Conservation (phyloP, 1,140 invertebrate genomes). For the Platyscapa corneri region DNA sequence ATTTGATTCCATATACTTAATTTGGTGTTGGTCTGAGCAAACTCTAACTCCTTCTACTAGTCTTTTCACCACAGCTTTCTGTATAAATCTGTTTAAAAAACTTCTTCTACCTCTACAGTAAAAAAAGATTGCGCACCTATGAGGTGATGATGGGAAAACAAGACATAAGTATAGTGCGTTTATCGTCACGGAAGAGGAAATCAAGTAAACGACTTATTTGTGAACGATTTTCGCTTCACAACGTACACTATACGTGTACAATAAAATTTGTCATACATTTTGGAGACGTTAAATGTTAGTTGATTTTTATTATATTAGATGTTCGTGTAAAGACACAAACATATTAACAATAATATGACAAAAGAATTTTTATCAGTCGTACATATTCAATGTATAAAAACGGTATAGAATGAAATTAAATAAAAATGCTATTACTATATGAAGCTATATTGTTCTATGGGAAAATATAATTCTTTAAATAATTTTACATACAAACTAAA, state of each 20-base stretch:
- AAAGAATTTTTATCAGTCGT: background rate
- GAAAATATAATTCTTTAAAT: background rate
- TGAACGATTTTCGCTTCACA: background rate
- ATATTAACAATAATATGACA: no score
- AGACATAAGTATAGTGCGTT: background rate
- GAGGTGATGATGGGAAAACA: background rate
- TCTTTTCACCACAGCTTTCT: background rate
- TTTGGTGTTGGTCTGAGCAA: background rate
- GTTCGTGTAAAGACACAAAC: no score
- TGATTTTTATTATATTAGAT: background rate
- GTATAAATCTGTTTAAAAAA: background rate
- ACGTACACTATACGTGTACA: background rate
- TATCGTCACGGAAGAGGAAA: constrained; percentile 22
- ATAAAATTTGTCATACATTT: background rate
- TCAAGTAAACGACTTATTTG: constrained; percentile 2
- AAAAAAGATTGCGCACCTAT: background rate
- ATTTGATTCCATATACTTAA: background rate
- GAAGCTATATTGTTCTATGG: background rate
- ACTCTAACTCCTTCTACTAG: constrained; percentile 1
- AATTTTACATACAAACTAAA: background rate
- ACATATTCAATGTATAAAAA: background rate
- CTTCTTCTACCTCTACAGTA: background rate
- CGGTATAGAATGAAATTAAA: background rate
- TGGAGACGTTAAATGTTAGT: background rate
- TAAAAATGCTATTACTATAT: background rate